Base-by-base conservation (phyloP, 2,113 vertebrate species). In the Platysteira castanea region DNA sequence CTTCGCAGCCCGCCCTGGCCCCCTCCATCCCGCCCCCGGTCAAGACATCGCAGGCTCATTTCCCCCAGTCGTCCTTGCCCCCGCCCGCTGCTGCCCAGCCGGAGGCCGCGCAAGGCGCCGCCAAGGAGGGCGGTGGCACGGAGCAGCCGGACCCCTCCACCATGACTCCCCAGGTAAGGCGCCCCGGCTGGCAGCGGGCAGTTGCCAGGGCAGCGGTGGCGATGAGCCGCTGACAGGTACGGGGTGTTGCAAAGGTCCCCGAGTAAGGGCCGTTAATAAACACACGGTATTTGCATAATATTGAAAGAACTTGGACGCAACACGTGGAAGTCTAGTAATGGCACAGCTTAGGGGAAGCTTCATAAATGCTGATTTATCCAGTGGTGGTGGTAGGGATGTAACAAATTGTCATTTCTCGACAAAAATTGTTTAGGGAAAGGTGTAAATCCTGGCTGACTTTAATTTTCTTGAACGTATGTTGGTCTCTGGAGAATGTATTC, bases 151-250 rank as follows among this genome's bases (percentile, higher is more conserved):
- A 98, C 92, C 97, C 98, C 49, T 98, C 98, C 41, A 96, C 97
- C 21, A 98, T 99, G 98, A 98, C 98, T 49, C 95, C 99, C 75
- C 99, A 99, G 99, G 99, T 99, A 98, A 98, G 98, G 61, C 31
- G 31, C 15, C 50, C n/a, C 4, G 10, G n/a, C 68, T 26, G 60
- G 30, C 65, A n/a, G 68, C 37, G 14, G 53, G 24, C 6, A 39
- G 17, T 60, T 9, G 2, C 41, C 56, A 4, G 60, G 81, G 23
- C 59, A 33, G 82, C 7, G 11, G 39, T 52, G 37, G 56, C 3
- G 4, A 11, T 49, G 13, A 27, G 33, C 30, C 4, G 2, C 53
- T 24, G 16, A 30, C 11, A 2, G 17, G 10, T 12, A 2, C 20
- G 2, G 15, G 8, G 4, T 37, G 44, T 37, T 64, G 74, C 27